Conservation (phyloP, 2,888 invertebrate species). For the Drosophila sordidula region DNA sequence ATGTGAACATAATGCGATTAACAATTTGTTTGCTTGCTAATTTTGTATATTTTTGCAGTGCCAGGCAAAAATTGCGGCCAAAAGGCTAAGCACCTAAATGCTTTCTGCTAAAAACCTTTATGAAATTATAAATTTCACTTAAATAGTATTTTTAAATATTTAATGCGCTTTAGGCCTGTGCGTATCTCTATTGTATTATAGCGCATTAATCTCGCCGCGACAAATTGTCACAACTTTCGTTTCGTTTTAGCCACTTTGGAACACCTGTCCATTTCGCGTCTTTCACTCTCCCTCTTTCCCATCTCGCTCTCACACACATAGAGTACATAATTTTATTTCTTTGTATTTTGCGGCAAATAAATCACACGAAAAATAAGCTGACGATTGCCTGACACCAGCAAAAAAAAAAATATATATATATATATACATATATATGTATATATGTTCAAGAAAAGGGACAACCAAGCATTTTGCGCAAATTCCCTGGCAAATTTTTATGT, state of each 20-base stretch:
- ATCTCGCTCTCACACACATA: background rate
- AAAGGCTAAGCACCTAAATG: constrained; percentile 11
- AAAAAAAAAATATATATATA: background rate
- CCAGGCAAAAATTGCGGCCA: constrained; percentile 26
- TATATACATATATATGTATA: background rate
- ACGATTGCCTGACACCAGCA: constrained; percentile 36
- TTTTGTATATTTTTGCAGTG: constrained; percentile 50
- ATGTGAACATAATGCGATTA: constrained; percentile 53
- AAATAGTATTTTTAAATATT: background rate
- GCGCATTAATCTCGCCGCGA: constrained; percentile 34
- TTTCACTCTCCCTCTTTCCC: constrained; percentile 3
- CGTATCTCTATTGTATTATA: constrained; percentile 2
- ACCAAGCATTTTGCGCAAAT: constrained; percentile 1
- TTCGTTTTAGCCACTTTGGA: constrained; percentile 19
- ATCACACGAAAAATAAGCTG: constrained; percentile 35
- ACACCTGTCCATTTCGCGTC: constrained; percentile 52
- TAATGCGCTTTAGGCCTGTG: constrained; percentile 10
- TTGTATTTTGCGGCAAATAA: constrained; percentile 37
- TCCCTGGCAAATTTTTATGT: background rate
- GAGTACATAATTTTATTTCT: constrained; percentile 7
- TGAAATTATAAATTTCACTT: constrained; percentile 20
- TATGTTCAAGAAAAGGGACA: constrained; percentile 2
- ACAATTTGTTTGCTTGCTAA: constrained; percentile 41
- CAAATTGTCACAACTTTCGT: constrained; percentile 51
- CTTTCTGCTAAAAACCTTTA: constrained; percentile 8